Percentiles rank a stretch among this genome's conserved stretches.
Evolutionary conservation across 1,140 invertebrate species (phyloP).

Genomic region (Aradophagus sp.): DNA sequence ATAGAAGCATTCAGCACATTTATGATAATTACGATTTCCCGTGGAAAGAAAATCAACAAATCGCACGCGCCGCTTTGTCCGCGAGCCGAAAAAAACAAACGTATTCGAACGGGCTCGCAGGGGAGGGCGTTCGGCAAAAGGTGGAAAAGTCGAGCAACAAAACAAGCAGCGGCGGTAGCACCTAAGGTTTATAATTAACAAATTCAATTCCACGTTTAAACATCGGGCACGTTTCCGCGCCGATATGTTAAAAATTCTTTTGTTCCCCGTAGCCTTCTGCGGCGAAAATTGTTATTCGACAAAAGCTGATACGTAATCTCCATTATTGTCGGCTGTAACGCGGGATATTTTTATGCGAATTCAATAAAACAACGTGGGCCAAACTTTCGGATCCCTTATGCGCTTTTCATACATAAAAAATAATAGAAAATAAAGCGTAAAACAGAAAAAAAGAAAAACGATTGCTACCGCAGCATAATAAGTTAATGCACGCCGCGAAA

Average conservation of each 20-base stretch:
- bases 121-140: background rate
- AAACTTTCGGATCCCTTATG: too few species aligned
- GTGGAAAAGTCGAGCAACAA: too few species aligned
- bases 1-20: slow-evolving; percentile 36
- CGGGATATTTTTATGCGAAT: too few species aligned
- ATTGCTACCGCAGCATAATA: too few species aligned
- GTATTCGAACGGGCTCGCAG: background rate
- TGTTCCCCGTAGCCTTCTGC: slow-evolving; percentile 9
- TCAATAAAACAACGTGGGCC: too few species aligned
- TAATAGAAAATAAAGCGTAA: too few species aligned
- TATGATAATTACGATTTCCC: slow-evolving; percentile 46
- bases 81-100: background rate
- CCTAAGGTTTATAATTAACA: slow-evolving; percentile 7
- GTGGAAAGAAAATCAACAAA: slow-evolving; percentile 22
- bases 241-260: slow-evolving; percentile 30
- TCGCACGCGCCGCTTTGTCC: slow-evolving; percentile 13
- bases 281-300: slow-evolving; percentile 6
- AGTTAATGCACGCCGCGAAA: too few species aligned
- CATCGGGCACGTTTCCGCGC: slow-evolving; percentile 6
- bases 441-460: too few species aligned
- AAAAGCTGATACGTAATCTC: slow-evolving; percentile 20
- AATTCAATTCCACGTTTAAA: slow-evolving; percentile 25
- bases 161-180: too few species aligned
- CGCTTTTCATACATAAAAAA: too few species aligned
- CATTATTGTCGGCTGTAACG: slow-evolving; percentile 13